These are phyloP conservation scores for Chondrilla cf. caribensis DNA, from an alignment of 37 sponge, comb jelly and placozoan species.

Conservation along the genomic window DNA sequence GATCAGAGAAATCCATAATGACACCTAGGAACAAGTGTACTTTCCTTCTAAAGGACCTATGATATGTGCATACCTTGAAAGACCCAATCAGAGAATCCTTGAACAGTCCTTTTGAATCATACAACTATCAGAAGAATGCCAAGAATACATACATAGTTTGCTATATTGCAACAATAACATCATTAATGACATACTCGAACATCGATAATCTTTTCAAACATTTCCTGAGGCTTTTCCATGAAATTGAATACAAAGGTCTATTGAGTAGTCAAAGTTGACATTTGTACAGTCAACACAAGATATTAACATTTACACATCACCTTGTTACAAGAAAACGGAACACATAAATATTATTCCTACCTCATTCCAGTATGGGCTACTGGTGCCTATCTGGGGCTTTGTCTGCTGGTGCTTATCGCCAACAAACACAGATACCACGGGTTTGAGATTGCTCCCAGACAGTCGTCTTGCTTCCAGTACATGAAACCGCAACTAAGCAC, in stretches of 20 bases:
- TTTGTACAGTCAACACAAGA: too few species aligned
- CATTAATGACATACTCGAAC: conserved; percentile 44
- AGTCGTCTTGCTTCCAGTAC: conserved; percentile 90
- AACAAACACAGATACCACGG: conserved; percentile 77
- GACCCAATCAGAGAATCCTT: conserved; percentile 88
- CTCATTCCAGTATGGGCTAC: conserved; percentile 90
- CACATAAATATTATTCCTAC: too few species aligned
- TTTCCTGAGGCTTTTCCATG: conserved; percentile 62
- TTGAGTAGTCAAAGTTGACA: background rate
- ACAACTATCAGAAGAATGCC: background rate
- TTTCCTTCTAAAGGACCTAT: too few species aligned
- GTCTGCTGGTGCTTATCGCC: conserved; percentile 73
- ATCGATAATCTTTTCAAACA: conserved; percentile 84
- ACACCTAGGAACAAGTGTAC: too few species aligned
- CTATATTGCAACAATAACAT: background rate
- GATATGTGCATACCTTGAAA: conserved; percentile 73
- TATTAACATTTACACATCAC: too few species aligned
- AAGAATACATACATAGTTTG: too few species aligned
- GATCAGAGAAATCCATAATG: too few species aligned
- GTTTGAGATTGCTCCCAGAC: conserved; percentile 79
- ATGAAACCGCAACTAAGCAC: conserved; percentile 78
- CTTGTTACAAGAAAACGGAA: too few species aligned
- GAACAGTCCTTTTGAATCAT: conserved; percentile 79
- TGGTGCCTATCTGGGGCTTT: conserved; percentile 77
- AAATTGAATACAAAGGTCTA: conserved; percentile 89